Evolutionary conservation across 2,797 vertebrate species (phyloP).

Genomic region (Anomalospiza imberbis): DNA sequence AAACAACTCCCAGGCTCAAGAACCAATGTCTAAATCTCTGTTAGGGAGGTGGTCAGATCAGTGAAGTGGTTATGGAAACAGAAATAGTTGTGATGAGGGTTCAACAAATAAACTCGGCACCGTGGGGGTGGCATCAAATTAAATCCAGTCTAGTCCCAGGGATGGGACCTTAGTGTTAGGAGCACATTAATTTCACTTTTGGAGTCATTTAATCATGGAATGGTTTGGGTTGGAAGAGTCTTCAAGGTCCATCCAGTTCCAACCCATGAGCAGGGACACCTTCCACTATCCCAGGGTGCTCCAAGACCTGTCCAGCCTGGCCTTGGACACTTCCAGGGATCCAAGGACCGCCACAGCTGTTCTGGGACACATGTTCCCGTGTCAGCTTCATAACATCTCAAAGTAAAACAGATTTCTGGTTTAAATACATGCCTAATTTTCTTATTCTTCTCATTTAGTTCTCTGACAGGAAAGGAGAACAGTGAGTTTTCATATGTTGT

Average conservation of each 20-base stretch:
- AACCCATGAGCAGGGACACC: not conserved
- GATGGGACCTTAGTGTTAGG: not conserved
- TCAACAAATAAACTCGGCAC: not conserved
- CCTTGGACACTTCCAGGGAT: not conserved
- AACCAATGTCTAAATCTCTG: not conserved
- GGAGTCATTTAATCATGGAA: not conserved
- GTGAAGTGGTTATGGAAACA: not conserved
- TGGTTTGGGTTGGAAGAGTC: not conserved
- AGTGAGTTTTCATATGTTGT: fast-evolving
- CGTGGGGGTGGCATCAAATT: fast-evolving
- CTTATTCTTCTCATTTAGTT: not conserved
- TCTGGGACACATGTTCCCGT: fast-evolving
- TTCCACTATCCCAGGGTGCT: fast-evolving
- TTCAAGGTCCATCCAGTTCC: not conserved
- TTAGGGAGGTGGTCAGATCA: not conserved
- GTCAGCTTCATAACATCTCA: not conserved
- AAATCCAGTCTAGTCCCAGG: not conserved
- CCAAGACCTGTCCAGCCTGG: fast-evolving
- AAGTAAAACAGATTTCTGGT: not conserved
- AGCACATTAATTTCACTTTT: not conserved
- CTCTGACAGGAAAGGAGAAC: not conserved
- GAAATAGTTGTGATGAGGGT: not conserved
- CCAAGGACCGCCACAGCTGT: not conserved
- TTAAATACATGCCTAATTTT: not conserved
- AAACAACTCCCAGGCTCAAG: not conserved